A percentile compares a stretch with the other conserved stretches of the same genome.
phyloP scores from a whole-genome alignment of 1,140 invertebrate genomes.

The Monomorium pharaonis region DNA sequence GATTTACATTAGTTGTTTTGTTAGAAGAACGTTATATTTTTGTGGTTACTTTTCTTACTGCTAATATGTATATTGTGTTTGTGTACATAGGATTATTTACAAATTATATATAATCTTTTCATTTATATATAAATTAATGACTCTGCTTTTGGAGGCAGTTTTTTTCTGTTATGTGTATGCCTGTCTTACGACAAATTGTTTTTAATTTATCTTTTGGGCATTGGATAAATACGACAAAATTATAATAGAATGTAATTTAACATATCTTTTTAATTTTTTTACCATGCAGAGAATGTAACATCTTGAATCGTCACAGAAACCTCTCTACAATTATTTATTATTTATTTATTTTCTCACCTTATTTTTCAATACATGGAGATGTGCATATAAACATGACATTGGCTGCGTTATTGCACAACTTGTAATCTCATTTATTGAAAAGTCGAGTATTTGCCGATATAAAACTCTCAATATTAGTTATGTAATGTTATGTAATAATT shows the following conservation, averaged over 20 bases:
- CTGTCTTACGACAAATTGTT: constrained; percentile 16
- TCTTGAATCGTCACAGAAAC: constrained; percentile 71
- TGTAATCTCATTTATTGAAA: constrained; percentile 64
- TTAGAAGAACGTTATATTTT: neutral
- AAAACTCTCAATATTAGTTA: constrained; percentile 54
- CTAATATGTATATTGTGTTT: neutral
- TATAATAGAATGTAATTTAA: constrained; percentile 42
- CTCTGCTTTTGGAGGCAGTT: constrained; percentile 31
- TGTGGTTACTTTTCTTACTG: constrained; percentile 11
- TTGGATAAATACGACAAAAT: constrained; percentile 40
- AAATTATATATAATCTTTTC: constrained; percentile 2
- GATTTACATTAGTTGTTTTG: constrained; percentile 7
- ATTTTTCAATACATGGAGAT: constrained; percentile 54
- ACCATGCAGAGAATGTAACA: constrained; percentile 54
- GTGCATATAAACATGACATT: constrained; percentile 45
- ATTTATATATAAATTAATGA: constrained; percentile 54
- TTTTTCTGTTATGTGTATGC: constrained; percentile 41
- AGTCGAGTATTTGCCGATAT: constrained; percentile 42
- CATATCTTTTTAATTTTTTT: constrained; percentile 57
- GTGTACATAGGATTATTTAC: constrained; percentile 14
- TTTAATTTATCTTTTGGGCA: constrained; percentile 19
- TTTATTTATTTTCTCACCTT: constrained; percentile 78
- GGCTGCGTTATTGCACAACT: constrained; percentile 58
- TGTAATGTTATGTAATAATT: constrained; percentile 38
- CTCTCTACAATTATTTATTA: constrained; percentile 81